Percentiles rank a stretch among this genome's conserved stretches.
Evolutionary conservation across 37 sponge, comb jelly and placozoan genomes (phyloP).

Genomic region (Aphrocallistes beatrix): DNA sequence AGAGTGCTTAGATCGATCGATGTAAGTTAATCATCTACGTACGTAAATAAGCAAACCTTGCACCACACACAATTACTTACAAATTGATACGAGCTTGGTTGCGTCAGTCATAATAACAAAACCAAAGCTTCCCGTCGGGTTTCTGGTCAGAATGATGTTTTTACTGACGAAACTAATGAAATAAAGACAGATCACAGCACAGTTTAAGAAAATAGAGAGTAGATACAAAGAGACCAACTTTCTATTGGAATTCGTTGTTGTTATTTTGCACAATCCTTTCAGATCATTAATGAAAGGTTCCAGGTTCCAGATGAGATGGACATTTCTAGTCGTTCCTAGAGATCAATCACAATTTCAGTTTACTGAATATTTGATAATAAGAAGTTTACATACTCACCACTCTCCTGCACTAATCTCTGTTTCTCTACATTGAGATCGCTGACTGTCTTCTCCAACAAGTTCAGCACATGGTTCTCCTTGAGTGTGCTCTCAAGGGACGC

Average conservation of each 20-base stretch:
- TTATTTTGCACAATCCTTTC: not conserved
- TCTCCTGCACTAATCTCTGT: not conserved
- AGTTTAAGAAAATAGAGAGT: too few relatives aligned
- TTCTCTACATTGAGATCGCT: not conserved
- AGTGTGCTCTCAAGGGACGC: not conserved
- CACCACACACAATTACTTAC: not conserved
- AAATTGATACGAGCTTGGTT: not conserved
- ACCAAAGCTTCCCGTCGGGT: not conserved
- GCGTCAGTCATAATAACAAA: not conserved
- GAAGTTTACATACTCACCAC: too few relatives aligned
- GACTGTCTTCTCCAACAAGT: not conserved
- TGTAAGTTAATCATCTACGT: too few relatives aligned
- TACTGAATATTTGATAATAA: not conserved
- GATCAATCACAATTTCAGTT: not conserved
- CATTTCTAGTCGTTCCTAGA: not conserved
- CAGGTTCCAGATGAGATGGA: not conserved
- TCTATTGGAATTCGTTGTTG: too few relatives aligned
- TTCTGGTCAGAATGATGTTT: not conserved
- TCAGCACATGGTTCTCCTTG: not conserved
- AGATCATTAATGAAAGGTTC: conserved; percentile 1
- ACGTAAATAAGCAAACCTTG: too few relatives aligned
- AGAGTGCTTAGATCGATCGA: too few relatives aligned
- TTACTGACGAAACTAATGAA: not conserved
- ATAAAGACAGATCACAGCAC: too few relatives aligned
- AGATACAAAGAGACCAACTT: too few relatives aligned